A percentile compares a stretch with the other conserved stretches of the same genome.
Conservation (phyloP, 1,140 invertebrate species). For the Drosophila dunni region DNA sequence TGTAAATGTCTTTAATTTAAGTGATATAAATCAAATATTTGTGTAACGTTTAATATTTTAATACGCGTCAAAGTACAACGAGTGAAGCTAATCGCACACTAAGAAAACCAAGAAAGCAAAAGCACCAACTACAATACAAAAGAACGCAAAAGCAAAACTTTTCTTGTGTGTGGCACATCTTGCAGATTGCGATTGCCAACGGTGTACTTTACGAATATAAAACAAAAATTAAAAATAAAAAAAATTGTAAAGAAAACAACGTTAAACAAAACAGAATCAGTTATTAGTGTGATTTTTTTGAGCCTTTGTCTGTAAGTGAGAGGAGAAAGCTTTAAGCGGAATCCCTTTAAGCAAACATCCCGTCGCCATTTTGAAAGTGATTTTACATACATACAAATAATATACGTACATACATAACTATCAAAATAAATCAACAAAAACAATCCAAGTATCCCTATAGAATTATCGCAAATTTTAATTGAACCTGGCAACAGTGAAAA, state of each 20-base stretch:
- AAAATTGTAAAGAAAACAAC: constrained; percentile 54
- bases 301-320: constrained; percentile 78
- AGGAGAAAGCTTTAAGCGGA: constrained; percentile 81
- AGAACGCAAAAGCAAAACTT: constrained; percentile 52
- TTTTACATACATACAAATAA: constrained; percentile 68
- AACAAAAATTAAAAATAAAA: constrained; percentile 28
- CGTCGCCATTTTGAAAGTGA: constrained; percentile 83
- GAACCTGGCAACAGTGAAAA: constrained; percentile 49
- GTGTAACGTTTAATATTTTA: constrained; percentile 80
- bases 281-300: constrained; percentile 81
- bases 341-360: constrained; percentile 77
- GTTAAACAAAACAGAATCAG: constrained; percentile 71
- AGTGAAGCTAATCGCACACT: constrained; percentile 73
- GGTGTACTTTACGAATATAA: constrained; percentile 68
- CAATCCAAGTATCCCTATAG: constrained; percentile 48
- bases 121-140: constrained; percentile 34
- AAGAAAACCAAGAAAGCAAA: constrained; percentile 50
- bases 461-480: constrained; percentile 59
- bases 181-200: constrained; percentile 24
- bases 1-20: constrained; percentile 80
- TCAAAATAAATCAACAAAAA: constrained; percentile 57
- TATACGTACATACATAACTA: constrained; percentile 60
- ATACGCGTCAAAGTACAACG: constrained; percentile 83
- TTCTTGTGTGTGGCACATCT: constrained; percentile 49
- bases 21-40: constrained; percentile 79